Conservation (phyloP, 30 jellyfish, hydroid and myxozoan species). For the Hydractinia echinata region DNA sequence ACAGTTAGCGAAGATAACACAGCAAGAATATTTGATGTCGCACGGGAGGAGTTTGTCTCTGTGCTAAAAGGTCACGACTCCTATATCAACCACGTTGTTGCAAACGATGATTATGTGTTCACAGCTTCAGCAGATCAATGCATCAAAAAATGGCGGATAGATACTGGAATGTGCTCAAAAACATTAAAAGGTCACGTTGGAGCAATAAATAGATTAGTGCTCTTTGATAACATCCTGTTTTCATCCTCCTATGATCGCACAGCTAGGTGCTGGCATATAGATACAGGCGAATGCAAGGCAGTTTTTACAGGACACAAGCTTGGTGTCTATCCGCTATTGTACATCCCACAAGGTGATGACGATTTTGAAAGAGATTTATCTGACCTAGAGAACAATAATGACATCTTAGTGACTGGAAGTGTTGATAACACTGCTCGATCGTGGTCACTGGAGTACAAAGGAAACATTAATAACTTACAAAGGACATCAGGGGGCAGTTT, state of each 20-base stretch:
- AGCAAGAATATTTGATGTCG: constrained; percentile 50
- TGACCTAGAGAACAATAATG: constrained; percentile 79
- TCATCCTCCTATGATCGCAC: constrained; percentile 89
- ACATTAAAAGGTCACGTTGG: constrained; percentile 91
- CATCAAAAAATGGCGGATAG: constrained; percentile 84
- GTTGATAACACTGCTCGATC: constrained; percentile 87
- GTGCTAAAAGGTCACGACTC: constrained; percentile 80
- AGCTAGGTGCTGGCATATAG: constrained; percentile 80
- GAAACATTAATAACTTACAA: constrained; percentile 68
- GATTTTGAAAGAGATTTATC: constrained; percentile 66
- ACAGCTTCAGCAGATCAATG: constrained; percentile 88
- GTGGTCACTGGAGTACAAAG: constrained; percentile 79
- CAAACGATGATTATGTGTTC: constrained; percentile 61
- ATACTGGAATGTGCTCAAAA: constrained; percentile 87
- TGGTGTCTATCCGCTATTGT: constrained; percentile 73
- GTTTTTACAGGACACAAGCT: constrained; percentile 76
- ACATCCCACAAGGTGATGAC: constrained; percentile 66
- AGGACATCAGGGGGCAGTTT: constrained; percentile 85
- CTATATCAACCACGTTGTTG: constrained; percentile 64
- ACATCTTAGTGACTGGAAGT: constrained; percentile 72
- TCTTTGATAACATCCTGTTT: constrained; percentile 57
- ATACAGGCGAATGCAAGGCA: constrained; percentile 76
- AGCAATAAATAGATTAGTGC: constrained; percentile 66
- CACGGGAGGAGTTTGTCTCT: constrained; percentile 46
- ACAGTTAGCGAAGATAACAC: constrained; percentile 81